phyloP scores from a whole-genome alignment of 2,888 invertebrate species.

The Mimachlamys varia region DNA sequence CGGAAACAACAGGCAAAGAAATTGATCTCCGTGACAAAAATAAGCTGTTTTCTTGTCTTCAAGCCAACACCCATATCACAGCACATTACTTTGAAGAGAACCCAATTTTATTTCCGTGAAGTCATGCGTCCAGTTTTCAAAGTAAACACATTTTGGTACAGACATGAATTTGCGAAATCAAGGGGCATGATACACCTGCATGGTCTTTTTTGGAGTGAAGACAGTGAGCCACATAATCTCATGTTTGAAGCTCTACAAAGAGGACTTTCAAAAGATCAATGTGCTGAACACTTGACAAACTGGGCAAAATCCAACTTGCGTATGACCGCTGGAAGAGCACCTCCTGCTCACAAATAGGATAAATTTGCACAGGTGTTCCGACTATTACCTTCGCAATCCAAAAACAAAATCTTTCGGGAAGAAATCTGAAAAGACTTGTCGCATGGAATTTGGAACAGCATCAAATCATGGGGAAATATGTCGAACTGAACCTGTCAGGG shows the following conservation, averaged over 20 bases:
- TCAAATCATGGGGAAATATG: constrained; percentile 42
- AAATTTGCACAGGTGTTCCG: no score
- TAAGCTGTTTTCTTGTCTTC: constrained; percentile 41
- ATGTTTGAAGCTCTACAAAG: background rate
- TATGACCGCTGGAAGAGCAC: constrained; percentile 58
- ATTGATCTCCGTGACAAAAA: constrained; percentile 41
- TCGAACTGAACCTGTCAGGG: constrained; percentile 52
- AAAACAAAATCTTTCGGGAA: no score
- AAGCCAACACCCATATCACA: constrained; percentile 54
- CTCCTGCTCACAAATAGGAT: constrained; percentile 42
- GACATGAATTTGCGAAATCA: constrained; percentile 45
- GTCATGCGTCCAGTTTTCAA: no score
- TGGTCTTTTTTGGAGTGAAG: constrained; percentile 57
- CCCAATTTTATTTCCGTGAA: constrained; percentile 28
- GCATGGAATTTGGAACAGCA: constrained; percentile 40
- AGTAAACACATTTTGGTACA: no score
- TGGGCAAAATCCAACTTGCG: constrained; percentile 51
- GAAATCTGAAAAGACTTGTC: background rate
- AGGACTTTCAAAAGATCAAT: constrained; percentile 48
- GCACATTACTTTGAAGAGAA: constrained; percentile 58
- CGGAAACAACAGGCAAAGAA: constrained; percentile 38
- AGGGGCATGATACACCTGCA: constrained; percentile 60
- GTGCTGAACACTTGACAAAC: constrained; percentile 44
- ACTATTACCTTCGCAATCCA: no score
- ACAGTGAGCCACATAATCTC: constrained; percentile 54